These are phyloP conservation scores for Mythimna loreyi DNA, from an alignment of 2,888 invertebrate species.

Conservation along the genomic window DNA sequence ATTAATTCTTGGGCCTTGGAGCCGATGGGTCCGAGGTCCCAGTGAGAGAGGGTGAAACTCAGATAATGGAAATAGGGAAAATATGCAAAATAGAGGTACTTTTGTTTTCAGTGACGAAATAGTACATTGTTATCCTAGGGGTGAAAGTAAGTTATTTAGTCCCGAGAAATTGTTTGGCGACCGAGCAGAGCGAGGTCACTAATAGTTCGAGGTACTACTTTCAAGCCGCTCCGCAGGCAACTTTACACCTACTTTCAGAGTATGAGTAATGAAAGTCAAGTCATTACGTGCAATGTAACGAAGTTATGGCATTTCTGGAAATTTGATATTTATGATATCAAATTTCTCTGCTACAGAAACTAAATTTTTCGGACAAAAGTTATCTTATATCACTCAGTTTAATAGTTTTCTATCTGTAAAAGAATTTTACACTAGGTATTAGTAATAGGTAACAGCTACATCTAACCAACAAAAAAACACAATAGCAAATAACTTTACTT, in stretches of 20 bases:
- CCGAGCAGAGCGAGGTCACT: too few relatives aligned
- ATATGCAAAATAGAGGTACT: constrained; percentile 34
- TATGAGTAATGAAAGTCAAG: too few relatives aligned
- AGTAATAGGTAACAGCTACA: background rate
- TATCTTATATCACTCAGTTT: too few relatives aligned
- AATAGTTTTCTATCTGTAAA: background rate
- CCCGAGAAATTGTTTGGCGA: too few relatives aligned
- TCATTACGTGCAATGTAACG: background rate
- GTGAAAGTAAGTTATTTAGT: too few relatives aligned
- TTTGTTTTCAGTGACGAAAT: constrained; percentile 16
- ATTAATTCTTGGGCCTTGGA: constrained; percentile 70
- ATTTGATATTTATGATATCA: too few relatives aligned
- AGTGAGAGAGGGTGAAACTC: constrained; percentile 40
- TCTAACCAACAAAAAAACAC: background rate
- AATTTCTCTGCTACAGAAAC: background rate
- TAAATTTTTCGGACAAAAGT: background rate
- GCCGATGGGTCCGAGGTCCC: constrained; percentile 48
- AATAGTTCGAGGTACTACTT: too few relatives aligned
- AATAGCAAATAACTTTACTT: background rate
- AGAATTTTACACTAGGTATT: background rate
- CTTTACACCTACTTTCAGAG: too few relatives aligned
- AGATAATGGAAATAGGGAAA: constrained; percentile 21
- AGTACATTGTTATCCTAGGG: too few relatives aligned
- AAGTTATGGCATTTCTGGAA: too few relatives aligned
- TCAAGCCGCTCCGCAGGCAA: too few relatives aligned